Conservation (phyloP, 2,113 vertebrate genomes). For the Hippolais icterina region DNA sequence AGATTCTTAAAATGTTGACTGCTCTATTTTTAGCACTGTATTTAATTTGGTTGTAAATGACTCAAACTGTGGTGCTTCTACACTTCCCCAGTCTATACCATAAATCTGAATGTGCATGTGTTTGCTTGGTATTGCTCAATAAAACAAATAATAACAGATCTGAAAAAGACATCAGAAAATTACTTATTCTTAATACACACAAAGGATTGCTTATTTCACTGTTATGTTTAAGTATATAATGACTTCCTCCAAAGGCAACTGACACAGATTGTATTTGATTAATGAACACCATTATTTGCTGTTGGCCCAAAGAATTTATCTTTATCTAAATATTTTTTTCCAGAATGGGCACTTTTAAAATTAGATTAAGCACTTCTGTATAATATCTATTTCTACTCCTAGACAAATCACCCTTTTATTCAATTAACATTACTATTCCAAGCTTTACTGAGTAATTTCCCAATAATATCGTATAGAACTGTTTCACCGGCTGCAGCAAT, state of each 20-base stretch:
- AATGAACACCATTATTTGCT: constrained; percentile 61
- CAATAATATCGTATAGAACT: neutral
- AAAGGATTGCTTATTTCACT: constrained; percentile 50
- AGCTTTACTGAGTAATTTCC: constrained; percentile 3
- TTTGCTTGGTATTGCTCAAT: constrained; percentile 12
- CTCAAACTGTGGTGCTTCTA: constrained; percentile 3
- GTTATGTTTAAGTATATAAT: constrained; percentile 50
- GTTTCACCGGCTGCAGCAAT: neutral
- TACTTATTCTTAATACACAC: constrained; percentile 29
- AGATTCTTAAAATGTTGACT: neutral
- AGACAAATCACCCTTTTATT: constrained; percentile 56
- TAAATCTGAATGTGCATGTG: constrained; percentile 45
- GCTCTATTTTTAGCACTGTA: neutral
- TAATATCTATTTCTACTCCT: constrained; percentile 17
- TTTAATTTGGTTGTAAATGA: constrained; percentile 41
- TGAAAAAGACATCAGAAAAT: constrained; percentile 52
- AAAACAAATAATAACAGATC: constrained; percentile 51
- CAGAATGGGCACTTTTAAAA: constrained; percentile 25
- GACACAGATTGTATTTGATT: constrained; percentile 58
- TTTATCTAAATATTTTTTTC: constrained; percentile 42
- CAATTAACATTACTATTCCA: constrained; percentile 18
- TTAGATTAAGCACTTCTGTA: constrained; percentile 40
- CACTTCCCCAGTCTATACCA: neutral
- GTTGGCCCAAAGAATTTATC: constrained; percentile 52
- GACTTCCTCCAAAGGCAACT: constrained; percentile 30